Conservation (phyloP, 2,113 vertebrate genomes). For the Pogonocichla stellata region DNA sequence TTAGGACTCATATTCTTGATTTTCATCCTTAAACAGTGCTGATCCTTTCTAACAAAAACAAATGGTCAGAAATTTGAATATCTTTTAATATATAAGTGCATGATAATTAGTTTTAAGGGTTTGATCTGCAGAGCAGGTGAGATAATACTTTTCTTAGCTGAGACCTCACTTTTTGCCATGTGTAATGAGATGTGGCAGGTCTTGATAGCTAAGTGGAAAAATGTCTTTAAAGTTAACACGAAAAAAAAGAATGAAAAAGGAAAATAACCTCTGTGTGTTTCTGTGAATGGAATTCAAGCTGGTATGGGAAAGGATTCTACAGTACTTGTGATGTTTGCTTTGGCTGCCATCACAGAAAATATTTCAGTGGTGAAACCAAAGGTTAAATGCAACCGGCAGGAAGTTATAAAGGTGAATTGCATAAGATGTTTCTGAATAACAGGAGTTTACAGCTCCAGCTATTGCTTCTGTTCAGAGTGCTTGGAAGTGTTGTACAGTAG, state of each 20-base stretch:
- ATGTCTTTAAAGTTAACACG: not conserved
- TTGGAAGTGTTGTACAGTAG: not conserved
- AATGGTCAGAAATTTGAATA: not conserved
- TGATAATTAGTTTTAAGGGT: not conserved
- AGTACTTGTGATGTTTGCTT: not conserved
- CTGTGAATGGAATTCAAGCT: slow-evolving; percentile 27
- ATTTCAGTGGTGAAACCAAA: slow-evolving; percentile 35
- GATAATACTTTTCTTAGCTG: not conserved
- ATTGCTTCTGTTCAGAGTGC: not conserved
- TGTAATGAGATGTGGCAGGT: not conserved
- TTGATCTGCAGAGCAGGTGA: not conserved
- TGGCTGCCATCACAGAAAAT: slow-evolving; percentile 41
- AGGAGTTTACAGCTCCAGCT: not conserved
- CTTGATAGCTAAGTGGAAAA: not conserved
- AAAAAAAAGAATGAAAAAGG: not conserved
- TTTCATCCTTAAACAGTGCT: not conserved
- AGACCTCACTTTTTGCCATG: not conserved
- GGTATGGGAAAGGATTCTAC: slow-evolving; percentile 8
- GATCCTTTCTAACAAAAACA: not conserved
- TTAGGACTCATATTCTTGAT: not conserved
- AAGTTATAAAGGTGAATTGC: slow-evolving; percentile 52
- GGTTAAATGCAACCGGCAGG: slow-evolving; percentile 29
- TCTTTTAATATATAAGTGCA: not conserved
- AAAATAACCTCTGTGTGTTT: not conserved
- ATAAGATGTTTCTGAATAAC: slow-evolving; percentile 30